Percentiles rank a stretch among this genome's conserved stretches.
These are phyloP conservation scores for Yponomeuta plumbellus DNA, from an alignment of 2,888 invertebrate species.

Conservation along the genomic window DNA sequence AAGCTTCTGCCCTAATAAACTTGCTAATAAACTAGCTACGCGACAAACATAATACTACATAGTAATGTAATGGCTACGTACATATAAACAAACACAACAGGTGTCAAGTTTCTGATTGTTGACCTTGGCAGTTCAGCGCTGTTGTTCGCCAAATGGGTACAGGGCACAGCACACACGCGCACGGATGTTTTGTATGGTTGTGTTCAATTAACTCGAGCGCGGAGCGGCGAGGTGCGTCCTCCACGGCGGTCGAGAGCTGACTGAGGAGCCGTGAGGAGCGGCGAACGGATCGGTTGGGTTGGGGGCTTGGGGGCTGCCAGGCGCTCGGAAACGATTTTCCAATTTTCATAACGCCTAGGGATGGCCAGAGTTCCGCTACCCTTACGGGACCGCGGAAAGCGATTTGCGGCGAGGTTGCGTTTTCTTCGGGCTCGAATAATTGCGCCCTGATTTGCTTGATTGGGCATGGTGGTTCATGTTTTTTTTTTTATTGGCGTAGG, in stretches of 20 bases:
- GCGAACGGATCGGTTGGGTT: background rate
- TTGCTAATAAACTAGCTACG: constrained; percentile 6
- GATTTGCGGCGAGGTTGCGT: background rate
- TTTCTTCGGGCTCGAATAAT: background rate
- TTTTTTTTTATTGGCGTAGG: background rate
- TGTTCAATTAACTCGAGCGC: constrained; percentile 30
- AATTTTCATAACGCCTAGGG: constrained; percentile 17
- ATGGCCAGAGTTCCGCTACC: constrained; percentile 35
- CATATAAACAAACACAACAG: constrained; percentile 61
- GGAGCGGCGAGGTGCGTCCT: constrained; percentile 36
- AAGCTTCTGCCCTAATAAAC: constrained; percentile 19
- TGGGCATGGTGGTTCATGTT: background rate
- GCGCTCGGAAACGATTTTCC: constrained; percentile 34
- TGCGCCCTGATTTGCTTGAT: background rate
- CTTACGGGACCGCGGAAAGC: constrained; percentile 30
- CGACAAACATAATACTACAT: constrained; percentile 5
- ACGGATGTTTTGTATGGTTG: constrained; percentile 51
- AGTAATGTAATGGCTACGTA: constrained; percentile 36
- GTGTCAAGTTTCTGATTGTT: constrained; percentile 58
- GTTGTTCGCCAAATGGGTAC: constrained; percentile 33
- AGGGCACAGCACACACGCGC: constrained; percentile 54
- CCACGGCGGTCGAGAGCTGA: constrained; percentile 47
- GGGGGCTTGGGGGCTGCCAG: constrained; percentile 50
- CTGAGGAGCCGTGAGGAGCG: constrained; percentile 42
- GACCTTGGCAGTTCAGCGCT: constrained; percentile 55